Evolutionary conservation across 2,113 vertebrate genomes (phyloP).

Genomic region (Leptobrachium ailaonicum): DNA sequence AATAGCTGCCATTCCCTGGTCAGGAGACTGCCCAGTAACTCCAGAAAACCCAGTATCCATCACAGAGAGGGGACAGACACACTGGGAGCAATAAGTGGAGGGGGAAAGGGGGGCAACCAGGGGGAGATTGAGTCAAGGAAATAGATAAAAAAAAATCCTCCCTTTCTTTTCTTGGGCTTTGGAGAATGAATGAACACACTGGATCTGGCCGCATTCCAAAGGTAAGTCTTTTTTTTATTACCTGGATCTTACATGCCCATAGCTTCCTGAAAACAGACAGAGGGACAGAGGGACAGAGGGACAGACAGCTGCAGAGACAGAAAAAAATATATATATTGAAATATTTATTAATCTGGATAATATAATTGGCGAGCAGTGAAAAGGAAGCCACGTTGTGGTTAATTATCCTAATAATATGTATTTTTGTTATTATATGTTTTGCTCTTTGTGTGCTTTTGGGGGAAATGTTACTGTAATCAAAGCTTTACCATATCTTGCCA

Average conservation of each 20-base stretch:
- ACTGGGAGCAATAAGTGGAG: not conserved
- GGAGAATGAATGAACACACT: slow-evolving; percentile 2
- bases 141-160: slow-evolving; percentile 16
- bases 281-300: not conserved
- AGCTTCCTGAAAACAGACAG: not conserved
- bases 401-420: no score
- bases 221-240: slow-evolving; percentile 3
- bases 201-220: not conserved
- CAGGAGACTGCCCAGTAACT: slow-evolving; percentile 43
- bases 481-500: no score
- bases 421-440: no score
- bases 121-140: slow-evolving; percentile 9
- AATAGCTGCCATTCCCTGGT: slow-evolving; percentile 43
- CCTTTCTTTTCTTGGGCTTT: slow-evolving; percentile 25
- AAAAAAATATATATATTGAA: not conserved
- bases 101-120: not conserved
- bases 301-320: not conserved
- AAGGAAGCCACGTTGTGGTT: no score
- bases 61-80: slow-evolving; percentile 24
- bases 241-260: not conserved
- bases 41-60: slow-evolving; percentile 42
- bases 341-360: no score
- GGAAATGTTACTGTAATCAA: no score
- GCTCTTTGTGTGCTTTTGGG: no score
- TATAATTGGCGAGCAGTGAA: no score